Conservation (phyloP, 2,888 invertebrate species). For the Tachina lurida region DNA sequence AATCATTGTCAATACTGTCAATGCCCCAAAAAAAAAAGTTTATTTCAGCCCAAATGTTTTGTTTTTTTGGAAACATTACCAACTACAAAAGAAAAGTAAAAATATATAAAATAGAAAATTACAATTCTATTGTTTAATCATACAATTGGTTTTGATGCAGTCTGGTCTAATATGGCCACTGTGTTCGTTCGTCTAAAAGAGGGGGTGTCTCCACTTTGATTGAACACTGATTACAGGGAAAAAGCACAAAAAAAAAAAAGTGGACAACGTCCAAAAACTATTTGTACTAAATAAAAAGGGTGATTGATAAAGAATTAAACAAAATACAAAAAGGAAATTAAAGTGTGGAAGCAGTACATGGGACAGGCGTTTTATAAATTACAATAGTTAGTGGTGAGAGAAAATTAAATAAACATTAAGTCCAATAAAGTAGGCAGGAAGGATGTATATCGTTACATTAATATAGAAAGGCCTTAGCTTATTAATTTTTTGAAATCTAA, state of each 20-base stretch:
- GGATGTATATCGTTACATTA: background rate
- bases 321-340: background rate
- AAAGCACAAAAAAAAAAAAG: constrained; percentile 35
- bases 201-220: constrained; percentile 63
- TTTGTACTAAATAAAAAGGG: constrained; percentile 36
- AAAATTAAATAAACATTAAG: constrained; percentile 57
- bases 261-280: constrained; percentile 33
- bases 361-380: constrained; percentile 38
- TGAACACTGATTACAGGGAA: constrained; percentile 65
- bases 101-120: constrained; percentile 55
- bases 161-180: constrained; percentile 5
- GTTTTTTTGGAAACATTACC: constrained; percentile 22
- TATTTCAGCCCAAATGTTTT: constrained; percentile 24
- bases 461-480: background rate
- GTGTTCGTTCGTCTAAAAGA: background rate
- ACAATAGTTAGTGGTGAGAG: constrained; percentile 21
- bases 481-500: too few relatives aligned
- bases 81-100: constrained; percentile 33
- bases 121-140: constrained; percentile 68
- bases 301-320: background rate
- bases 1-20: constrained; percentile 81
- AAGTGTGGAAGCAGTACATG: constrained; percentile 3
- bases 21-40: constrained; percentile 71
- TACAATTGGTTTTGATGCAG: constrained; percentile 66
- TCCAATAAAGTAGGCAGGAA: background rate